These are phyloP conservation scores for Ylistrum balloti DNA, from an alignment of 1,140 invertebrate species.

Conservation along the genomic window DNA sequence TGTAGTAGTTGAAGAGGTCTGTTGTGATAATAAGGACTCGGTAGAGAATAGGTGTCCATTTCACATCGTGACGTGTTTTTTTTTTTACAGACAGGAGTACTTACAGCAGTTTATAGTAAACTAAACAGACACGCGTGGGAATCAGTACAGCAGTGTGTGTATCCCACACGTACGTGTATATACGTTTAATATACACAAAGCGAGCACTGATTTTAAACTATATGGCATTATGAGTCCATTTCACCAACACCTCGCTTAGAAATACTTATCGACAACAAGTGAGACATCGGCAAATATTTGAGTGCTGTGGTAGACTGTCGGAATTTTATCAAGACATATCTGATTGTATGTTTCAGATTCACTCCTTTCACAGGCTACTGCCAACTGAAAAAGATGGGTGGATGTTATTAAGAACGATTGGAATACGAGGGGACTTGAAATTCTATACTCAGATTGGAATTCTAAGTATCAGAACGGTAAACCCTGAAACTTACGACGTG, in stretches of 20 bases:
- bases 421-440: not conserved
- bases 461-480: too few relatives aligned
- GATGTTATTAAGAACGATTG: not conserved
- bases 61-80: not conserved
- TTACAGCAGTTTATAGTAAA: not conserved
- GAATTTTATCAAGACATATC: not conserved
- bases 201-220: not conserved
- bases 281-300: not conserved
- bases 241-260: not conserved
- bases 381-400: not conserved
- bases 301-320: not conserved
- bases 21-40: not conserved
- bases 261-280: not conserved
- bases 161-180: not conserved
- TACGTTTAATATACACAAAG: constrained; percentile 40
- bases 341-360: not conserved
- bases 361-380: not conserved
- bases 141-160: not conserved
- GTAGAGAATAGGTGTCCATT: not conserved
- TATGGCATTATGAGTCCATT: not conserved
- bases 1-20: not conserved
- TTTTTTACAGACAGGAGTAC: constrained; percentile 24
- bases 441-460: not conserved
- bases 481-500: too few relatives aligned
- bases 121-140: not conserved